A percentile compares a stretch with the other conserved stretches of the same genome.
Evolutionary conservation across 2,797 vertebrate species (phyloP).

Genomic region (Crenichthys baileyi): DNA sequence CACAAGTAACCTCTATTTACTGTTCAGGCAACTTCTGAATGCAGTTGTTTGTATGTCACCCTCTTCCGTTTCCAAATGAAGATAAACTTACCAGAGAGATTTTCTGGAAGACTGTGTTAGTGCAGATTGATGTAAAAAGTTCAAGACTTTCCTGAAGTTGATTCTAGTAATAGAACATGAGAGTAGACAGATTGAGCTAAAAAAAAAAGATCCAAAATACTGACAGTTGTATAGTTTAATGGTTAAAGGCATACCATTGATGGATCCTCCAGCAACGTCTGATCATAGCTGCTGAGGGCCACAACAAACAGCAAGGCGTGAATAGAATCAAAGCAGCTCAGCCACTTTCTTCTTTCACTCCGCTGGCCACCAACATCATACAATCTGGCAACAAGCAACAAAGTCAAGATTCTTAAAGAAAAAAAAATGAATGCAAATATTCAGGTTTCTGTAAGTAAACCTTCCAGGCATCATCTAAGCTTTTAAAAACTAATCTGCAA

Average conservation of each 20-base stretch:
- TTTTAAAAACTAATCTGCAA: not conserved
- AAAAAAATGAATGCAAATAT: not conserved
- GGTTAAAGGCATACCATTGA: slow-evolving; percentile 53
- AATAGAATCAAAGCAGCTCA: slow-evolving; percentile 79
- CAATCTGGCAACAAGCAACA: slow-evolving; percentile 57
- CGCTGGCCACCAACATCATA: slow-evolving; percentile 80
- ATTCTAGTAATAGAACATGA: slow-evolving; percentile 48
- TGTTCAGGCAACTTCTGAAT: not conserved
- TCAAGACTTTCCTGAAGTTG: slow-evolving; percentile 74
- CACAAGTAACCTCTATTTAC: not conserved
- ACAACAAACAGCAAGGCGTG: slow-evolving; percentile 77
- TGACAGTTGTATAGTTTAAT: not conserved
- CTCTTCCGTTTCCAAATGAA: not conserved
- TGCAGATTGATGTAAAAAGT: slow-evolving; percentile 72
- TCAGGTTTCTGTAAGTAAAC: not conserved
- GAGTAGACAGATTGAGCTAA: not conserved
- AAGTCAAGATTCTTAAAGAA: not conserved
- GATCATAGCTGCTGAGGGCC: slow-evolving; percentile 79
- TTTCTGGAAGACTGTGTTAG: slow-evolving; percentile 59
- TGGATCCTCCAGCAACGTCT: slow-evolving; percentile 50
- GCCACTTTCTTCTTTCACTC: slow-evolving; percentile 79
- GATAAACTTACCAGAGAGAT: slow-evolving; percentile 69
- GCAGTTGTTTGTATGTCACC: not conserved
- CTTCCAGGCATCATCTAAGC: not conserved
- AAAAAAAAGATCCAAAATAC: not conserved